phyloP scores from a whole-genome alignment of 2,888 invertebrate genomes.

The Athalia circularis region DNA sequence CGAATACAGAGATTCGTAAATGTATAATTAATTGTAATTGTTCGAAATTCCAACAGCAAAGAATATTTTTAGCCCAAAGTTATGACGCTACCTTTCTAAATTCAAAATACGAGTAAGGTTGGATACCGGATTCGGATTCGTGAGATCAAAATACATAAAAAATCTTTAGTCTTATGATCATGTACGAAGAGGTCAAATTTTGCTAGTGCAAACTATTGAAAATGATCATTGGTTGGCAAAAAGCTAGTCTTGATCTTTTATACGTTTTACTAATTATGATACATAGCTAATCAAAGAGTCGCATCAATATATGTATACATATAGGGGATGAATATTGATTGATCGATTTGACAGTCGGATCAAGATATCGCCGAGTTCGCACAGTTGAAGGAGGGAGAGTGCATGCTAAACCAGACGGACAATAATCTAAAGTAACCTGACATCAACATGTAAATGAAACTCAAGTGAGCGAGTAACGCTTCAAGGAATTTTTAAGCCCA shows the following conservation, averaged over 20 bases:
- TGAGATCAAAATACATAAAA: constrained; percentile 10
- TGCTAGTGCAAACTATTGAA: too few relatives aligned
- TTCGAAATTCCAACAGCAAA: too few relatives aligned
- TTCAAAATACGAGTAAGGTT: neutral
- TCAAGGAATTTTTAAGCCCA: constrained; percentile 60
- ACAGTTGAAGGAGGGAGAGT: constrained; percentile 56
- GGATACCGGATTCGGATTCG: neutral
- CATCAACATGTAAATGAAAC: constrained; percentile 33
- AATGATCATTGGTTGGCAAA: too few relatives aligned
- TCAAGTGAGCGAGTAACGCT: constrained; percentile 55
- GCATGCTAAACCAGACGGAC: constrained; percentile 66
- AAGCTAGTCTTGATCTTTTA: too few relatives aligned
- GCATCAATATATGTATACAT: too few relatives aligned
- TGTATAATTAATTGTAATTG: too few relatives aligned
- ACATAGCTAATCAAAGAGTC: too few relatives aligned
- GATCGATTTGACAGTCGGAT: constrained; percentile 30
- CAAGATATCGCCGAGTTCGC: constrained; percentile 46
- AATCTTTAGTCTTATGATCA: neutral
- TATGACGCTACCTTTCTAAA: too few relatives aligned
- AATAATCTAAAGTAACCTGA: constrained; percentile 54
- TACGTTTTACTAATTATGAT: too few relatives aligned
- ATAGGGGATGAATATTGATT: neutral
- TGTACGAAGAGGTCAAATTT: neutral
- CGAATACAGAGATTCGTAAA: too few relatives aligned
- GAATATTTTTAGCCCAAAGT: too few relatives aligned